Percentiles rank a stretch among this genome's conserved stretches.
Evolutionary conservation across 2,797 vertebrate species (phyloP).

Genomic region (Leptoclinus maculatus): DNA sequence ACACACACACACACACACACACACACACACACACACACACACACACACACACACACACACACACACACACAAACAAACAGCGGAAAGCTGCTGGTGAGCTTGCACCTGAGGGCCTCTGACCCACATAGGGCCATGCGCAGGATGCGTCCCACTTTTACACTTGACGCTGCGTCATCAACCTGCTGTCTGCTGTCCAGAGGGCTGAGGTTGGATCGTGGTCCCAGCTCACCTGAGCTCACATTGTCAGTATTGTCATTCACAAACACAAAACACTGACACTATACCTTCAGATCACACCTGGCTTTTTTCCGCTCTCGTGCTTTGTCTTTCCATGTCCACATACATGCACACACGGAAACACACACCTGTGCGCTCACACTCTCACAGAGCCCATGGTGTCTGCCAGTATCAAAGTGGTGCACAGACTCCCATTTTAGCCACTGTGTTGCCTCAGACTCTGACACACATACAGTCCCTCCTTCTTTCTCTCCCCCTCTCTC

Average conservation of each 20-base stretch:
- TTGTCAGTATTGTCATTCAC: background rate
- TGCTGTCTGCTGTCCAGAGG: constrained; percentile 28
- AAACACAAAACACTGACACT: background rate
- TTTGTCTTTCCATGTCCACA: constrained; percentile 26
- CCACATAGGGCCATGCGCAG: constrained; percentile 54
- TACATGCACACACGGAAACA: constrained; percentile 22
- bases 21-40: background rate
- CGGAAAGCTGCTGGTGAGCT: constrained; percentile 41
- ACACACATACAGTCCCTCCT: constrained; percentile 58
- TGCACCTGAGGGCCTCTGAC: constrained; percentile 62
- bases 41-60: background rate
- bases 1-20: background rate
- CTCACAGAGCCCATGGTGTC: constrained; percentile 11
- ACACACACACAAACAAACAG: background rate
- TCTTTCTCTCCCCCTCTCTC: constrained; percentile 21
- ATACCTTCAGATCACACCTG: background rate
- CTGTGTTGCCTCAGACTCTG: constrained; percentile 55
- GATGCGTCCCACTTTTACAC: constrained; percentile 58
- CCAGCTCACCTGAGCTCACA: constrained; percentile 47
- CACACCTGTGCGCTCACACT: constrained; percentile 22
- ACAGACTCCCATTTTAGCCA: constrained; percentile 66
- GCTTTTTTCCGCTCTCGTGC: constrained; percentile 19
- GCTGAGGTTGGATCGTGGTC: constrained; percentile 13
- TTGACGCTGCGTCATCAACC: constrained; percentile 53
- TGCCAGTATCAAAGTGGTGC: constrained; percentile 58